Percentiles rank a stretch among this genome's conserved stretches.
Evolutionary conservation across 2,797 vertebrate genomes (phyloP).

Genomic region (Rhynchonycteris naso): DNA sequence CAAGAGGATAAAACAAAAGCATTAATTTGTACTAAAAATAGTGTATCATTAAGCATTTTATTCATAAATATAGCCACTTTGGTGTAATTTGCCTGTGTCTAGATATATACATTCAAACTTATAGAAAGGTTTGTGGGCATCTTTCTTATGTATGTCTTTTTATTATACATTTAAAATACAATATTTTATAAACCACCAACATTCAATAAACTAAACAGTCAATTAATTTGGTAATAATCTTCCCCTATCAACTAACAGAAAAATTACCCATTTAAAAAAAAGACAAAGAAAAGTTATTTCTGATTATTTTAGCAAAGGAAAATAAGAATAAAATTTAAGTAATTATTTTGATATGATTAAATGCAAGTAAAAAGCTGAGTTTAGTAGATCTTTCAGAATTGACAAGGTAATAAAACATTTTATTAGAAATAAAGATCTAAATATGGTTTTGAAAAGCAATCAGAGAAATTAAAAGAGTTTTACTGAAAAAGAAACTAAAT

Average conservation of each 20-base stretch:
- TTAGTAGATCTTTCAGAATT: conserved; percentile 15
- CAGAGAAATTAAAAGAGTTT: neutral
- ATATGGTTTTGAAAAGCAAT: neutral
- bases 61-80: conserved; percentile 35
- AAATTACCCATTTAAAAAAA: neutral
- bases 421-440: conserved; percentile 11
- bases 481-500: conserved; percentile 11
- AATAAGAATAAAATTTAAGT: conserved; percentile 12
- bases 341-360: conserved; percentile 10
- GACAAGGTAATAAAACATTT: neutral
- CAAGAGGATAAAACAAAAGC: conserved; percentile 83
- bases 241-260: conserved; percentile 13
- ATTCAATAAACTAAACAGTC: conserved; percentile 15
- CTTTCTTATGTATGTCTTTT: conserved; percentile 12
- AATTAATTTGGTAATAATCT: conserved; percentile 9
- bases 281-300: neutral
- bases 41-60: conserved; percentile 76
- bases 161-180: conserved; percentile 43
- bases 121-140: neutral
- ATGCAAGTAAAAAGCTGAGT: conserved; percentile 8
- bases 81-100: neutral
- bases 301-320: conserved; percentile 10
- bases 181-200: conserved; percentile 22
- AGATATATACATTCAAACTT: conserved; percentile 47
- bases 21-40: conserved; percentile 84